phyloP scores from a whole-genome alignment of 2,113 vertebrate species.

The Lophura nycthemera region DNA sequence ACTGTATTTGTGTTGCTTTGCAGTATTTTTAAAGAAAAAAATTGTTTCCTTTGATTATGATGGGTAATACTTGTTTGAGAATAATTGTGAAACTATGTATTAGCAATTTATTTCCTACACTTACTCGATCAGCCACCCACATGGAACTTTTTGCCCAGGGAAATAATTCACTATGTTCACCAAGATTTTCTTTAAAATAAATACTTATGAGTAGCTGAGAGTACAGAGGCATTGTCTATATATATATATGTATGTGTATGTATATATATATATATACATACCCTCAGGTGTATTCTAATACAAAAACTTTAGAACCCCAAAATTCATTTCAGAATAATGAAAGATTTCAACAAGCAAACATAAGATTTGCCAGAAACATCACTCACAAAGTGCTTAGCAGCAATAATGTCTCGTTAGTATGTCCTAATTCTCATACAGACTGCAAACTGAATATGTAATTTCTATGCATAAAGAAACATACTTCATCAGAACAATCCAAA shows the following conservation, averaged over 20 bases:
- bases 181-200: not conserved
- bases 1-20: constrained; percentile 1
- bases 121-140: constrained; percentile 8
- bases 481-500: constrained; percentile 63
- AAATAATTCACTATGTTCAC: constrained; percentile 25
- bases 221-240: not conserved
- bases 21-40: not conserved
- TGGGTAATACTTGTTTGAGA: not conserved
- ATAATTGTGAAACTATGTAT: not conserved
- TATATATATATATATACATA: too few species aligned
- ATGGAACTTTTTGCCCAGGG: not conserved
- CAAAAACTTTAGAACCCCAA: not conserved
- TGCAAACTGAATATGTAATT: constrained; percentile 33
- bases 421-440: constrained; percentile 8
- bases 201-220: not conserved
- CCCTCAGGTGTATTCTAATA: not conserved
- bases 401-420: not conserved
- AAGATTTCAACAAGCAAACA: not conserved
- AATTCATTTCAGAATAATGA: not conserved
- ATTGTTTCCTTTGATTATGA: not conserved
- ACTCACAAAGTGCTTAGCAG: not conserved
- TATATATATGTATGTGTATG: not conserved
- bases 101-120: constrained; percentile 19
- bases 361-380: not conserved
- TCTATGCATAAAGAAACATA: constrained; percentile 51